Conservation (phyloP, 2,113 vertebrate genomes). For the Corydoras sp. region DNA sequence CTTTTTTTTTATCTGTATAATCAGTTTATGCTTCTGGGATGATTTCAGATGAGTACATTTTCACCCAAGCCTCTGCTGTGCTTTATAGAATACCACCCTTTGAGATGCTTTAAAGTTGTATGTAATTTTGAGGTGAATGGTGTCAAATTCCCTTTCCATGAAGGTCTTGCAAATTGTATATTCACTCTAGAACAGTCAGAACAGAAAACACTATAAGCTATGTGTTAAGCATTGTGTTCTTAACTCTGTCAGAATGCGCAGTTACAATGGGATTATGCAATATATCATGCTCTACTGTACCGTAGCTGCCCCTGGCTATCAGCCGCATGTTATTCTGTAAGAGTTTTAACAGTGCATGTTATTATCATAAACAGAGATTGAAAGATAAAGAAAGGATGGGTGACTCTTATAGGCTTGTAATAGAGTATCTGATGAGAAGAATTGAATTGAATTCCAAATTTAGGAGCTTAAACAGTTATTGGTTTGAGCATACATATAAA, state of each 20-base stretch:
- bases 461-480: too few relatives aligned
- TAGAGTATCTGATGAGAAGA: background rate
- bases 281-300: conserved; percentile 5
- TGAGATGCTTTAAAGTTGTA: background rate
- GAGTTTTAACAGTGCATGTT: conserved; percentile 14
- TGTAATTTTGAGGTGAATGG: background rate
- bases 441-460: background rate
- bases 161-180: background rate
- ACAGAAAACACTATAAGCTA: too few relatives aligned
- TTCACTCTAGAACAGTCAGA: conserved; percentile 2
- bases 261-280: conserved; percentile 27
- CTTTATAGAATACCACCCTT: background rate
- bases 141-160: background rate
- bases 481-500: too few relatives aligned
- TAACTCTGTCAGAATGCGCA: background rate
- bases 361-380: conserved; percentile 9
- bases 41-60: background rate
- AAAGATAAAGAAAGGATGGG: background rate
- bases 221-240: background rate
- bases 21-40: background rate
- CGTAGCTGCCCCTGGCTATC: conserved; percentile 8
- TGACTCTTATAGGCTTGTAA: background rate
- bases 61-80: background rate
- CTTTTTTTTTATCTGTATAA: background rate
- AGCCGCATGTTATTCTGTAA: conserved; percentile 27